Evolutionary conservation across 2,888 invertebrate genomes (phyloP).

Genomic region (Drosophila kanekoi): DNA sequence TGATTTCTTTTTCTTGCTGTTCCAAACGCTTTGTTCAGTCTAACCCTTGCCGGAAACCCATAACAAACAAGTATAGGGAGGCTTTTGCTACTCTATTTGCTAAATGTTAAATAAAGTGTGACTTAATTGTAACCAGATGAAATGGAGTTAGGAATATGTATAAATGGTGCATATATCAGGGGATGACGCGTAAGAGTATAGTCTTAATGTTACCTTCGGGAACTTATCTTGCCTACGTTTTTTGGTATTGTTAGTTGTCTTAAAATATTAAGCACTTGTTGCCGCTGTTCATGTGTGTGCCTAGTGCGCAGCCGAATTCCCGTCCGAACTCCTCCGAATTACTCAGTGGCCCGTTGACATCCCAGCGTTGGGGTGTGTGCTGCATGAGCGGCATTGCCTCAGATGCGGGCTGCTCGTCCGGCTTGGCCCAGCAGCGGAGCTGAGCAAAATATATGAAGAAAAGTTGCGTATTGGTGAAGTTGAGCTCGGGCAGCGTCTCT

Average conservation of each 20-base stretch:
- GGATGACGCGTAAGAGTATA: too few relatives aligned
- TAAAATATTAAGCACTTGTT: conserved; percentile 81
- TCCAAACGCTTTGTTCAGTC: too few relatives aligned
- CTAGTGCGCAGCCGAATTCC: conserved; percentile 79
- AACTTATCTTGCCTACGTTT: neutral
- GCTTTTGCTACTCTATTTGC: neutral
- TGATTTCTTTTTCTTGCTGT: conserved; percentile 17
- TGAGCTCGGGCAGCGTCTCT: conserved; percentile 79
- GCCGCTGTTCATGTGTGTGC: conserved; percentile 81
- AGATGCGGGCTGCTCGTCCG: conserved; percentile 44
- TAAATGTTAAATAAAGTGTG: neutral
- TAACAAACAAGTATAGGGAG: neutral
- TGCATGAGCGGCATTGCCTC: conserved; percentile 72
- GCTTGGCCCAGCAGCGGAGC: conserved; percentile 69
- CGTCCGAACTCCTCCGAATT: conserved; percentile 79
- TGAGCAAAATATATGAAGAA: conserved; percentile 83
- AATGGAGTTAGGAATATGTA: neutral
- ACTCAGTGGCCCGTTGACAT: conserved; percentile 76
- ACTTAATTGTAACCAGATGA: too few relatives aligned
- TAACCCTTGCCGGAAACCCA: neutral
- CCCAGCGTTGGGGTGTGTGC: conserved; percentile 73
- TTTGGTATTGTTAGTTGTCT: neutral
- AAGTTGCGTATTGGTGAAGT: conserved; percentile 83
- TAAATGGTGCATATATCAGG: neutral
- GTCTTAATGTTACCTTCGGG: neutral